Percentiles rank a stretch among this genome's conserved stretches.
phyloP scores from a whole-genome alignment of 2,888 invertebrate genomes.

The Drosophila diplacantha region DNA sequence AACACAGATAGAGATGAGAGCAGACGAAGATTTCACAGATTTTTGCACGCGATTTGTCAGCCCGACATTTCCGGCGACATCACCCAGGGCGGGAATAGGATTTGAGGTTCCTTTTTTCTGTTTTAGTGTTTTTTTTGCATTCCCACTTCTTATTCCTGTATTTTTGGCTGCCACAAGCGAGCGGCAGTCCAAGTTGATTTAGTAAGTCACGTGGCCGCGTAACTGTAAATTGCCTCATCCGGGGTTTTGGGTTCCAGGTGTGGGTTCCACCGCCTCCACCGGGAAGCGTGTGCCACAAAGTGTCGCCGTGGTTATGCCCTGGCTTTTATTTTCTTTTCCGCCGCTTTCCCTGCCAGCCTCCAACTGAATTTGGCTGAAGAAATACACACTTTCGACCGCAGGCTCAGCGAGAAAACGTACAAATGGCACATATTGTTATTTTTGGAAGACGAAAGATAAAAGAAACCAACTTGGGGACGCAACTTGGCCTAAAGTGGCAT shows the following conservation, averaged over 20 bases:
- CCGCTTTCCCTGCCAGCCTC: slow-evolving; percentile 5
- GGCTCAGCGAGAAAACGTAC: slow-evolving; percentile 34
- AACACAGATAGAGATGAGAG: slow-evolving; percentile 23
- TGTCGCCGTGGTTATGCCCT: slow-evolving; percentile 38
- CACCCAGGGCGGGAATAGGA: slow-evolving; percentile 56
- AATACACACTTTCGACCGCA: slow-evolving; percentile 36
- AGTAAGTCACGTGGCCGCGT: slow-evolving; percentile 70
- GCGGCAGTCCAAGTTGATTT: slow-evolving; percentile 65
- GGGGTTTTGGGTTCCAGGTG: slow-evolving; percentile 9
- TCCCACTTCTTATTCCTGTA: slow-evolving; percentile 24
- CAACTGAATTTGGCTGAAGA: slow-evolving; percentile 45
- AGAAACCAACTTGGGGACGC: background rate
- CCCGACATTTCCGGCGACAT: slow-evolving; percentile 64
- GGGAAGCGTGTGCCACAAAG: slow-evolving; percentile 43
- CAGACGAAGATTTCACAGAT: slow-evolving; percentile 63
- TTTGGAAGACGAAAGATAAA: slow-evolving; percentile 49
- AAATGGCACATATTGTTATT: slow-evolving; percentile 14
- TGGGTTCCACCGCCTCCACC: slow-evolving; percentile 12
- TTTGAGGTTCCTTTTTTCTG: slow-evolving; percentile 33
- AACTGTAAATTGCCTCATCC: slow-evolving; percentile 65
- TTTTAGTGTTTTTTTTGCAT: background rate
- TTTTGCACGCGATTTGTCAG: slow-evolving; percentile 74
- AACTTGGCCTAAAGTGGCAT: background rate
- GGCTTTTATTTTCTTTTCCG: slow-evolving; percentile 12
- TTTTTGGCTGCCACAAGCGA: slow-evolving; percentile 44